phyloP scores from a whole-genome alignment of 1,140 invertebrate species.

The Rhopalosiphum maidis region DNA sequence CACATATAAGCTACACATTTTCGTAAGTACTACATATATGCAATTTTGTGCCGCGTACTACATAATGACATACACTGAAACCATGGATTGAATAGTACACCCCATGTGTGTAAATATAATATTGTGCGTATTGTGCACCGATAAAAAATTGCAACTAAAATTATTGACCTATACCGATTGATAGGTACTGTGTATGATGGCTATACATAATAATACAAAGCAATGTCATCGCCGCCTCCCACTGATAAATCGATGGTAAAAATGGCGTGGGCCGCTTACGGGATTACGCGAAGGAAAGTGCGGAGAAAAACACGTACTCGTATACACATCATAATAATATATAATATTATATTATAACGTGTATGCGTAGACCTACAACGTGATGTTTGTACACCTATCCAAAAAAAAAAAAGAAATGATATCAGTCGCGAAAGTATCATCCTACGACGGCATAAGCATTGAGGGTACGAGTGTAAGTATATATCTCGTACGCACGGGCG shows the following conservation, averaged over 20 bases:
- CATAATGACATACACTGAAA: neutral
- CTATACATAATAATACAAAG: neutral
- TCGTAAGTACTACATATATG: neutral
- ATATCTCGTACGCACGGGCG: neutral
- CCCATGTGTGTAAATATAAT: neutral
- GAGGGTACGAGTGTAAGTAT: neutral
- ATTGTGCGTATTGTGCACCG: neutral
- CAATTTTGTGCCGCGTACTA: neutral
- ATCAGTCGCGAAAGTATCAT: neutral
- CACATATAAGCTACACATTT: too few species aligned
- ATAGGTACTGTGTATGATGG: neutral
- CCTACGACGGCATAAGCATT: neutral
- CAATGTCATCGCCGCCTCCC: neutral
- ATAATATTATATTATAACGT: neutral
- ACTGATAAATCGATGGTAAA: constrained; percentile 50
- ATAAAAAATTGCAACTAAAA: neutral
- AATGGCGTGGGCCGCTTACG: neutral
- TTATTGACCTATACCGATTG: neutral
- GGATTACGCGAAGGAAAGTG: neutral
- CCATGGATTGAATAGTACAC: neutral
- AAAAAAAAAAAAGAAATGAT: neutral
- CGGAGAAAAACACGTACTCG: neutral
- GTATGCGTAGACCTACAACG: neutral
- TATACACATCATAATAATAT: neutral
- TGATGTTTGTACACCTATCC: neutral